A percentile compares a stretch with the other conserved stretches of the same genome.
phyloP scores from a whole-genome alignment of 2,113 vertebrate genomes.

The Dryoscopus gambensis region DNA sequence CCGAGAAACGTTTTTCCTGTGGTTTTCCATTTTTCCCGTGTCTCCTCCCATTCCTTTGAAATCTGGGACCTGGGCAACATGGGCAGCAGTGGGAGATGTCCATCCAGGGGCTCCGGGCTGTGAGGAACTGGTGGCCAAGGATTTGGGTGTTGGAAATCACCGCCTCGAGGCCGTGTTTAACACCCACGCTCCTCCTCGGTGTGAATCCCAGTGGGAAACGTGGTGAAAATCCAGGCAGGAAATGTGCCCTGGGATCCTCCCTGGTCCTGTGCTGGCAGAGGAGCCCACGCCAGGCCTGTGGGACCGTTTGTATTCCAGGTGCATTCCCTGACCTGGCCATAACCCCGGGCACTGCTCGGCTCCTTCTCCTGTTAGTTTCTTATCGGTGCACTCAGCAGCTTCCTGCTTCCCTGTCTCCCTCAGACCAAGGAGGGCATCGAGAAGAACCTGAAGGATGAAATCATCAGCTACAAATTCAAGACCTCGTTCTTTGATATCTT shows the following conservation, averaged over 20 bases:
- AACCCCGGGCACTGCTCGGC: not conserved
- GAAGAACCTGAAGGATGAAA: slow-evolving; percentile 81
- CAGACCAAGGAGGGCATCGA: slow-evolving; percentile 83
- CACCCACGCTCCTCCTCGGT: fast-evolving
- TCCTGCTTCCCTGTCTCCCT: slow-evolving; percentile 13
- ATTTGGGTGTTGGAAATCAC: not conserved
- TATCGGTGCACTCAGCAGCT: not conserved
- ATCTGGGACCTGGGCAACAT: not conserved
- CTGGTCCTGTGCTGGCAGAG: not conserved
- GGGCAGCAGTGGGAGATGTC: not conserved
- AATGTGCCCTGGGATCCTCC: not conserved
- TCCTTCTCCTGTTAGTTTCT: not conserved
- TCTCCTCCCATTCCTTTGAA: not conserved
- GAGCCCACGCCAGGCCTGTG: not conserved
- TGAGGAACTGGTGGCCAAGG: not conserved
- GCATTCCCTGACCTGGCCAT: not conserved
- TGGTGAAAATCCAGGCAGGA: not conserved
- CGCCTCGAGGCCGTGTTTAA: fast-evolving
- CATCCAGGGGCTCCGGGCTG: not conserved
- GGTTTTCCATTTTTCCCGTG: fast-evolving
- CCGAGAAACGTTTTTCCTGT: not conserved
- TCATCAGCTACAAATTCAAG: slow-evolving; percentile 81
- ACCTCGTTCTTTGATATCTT: slow-evolving; percentile 96
- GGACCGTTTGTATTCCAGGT: not conserved
- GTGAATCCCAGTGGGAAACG: not conserved